Percentiles rank a stretch among this genome's conserved stretches.
Evolutionary conservation across 2,888 invertebrate genomes (phyloP).

Genomic region (Aphidoletes aphidimyza): DNA sequence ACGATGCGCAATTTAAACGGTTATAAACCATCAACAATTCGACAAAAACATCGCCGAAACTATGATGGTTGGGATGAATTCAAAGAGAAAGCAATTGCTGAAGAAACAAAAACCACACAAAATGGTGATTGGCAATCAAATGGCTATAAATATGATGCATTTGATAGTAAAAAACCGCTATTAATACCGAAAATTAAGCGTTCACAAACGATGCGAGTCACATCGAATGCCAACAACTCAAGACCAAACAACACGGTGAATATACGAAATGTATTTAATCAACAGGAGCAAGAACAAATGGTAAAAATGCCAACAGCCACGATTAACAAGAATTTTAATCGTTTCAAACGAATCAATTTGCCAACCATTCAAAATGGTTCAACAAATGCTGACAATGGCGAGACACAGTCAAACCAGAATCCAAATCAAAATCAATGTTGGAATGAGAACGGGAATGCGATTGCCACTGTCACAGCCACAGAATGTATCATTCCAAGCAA

Average conservation of each 20-base stretch:
- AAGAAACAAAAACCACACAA: constrained; percentile 31
- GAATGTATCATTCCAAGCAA: background rate
- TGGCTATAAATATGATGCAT: constrained; percentile 31
- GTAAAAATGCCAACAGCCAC: constrained; percentile 51
- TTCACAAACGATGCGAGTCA: constrained; percentile 58
- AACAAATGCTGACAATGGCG: background rate
- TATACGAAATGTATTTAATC: constrained; percentile 26
- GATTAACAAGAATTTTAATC: constrained; percentile 56
- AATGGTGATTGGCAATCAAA: constrained; percentile 38
- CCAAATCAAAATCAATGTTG: background rate
- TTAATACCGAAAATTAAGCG: constrained; percentile 53
- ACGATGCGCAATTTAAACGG: constrained; percentile 74
- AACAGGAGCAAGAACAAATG: constrained; percentile 9
- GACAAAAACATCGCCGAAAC: constrained; percentile 70
- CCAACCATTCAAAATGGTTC: background rate
- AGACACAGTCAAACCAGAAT: background rate
- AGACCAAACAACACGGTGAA: background rate
- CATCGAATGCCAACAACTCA: background rate
- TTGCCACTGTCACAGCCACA: background rate
- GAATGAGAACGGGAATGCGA: constrained; percentile 42
- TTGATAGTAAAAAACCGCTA: background rate
- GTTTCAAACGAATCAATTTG: constrained; percentile 50
- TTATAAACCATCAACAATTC: constrained; percentile 71
- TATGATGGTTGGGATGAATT: constrained; percentile 71
- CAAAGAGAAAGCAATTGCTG: constrained; percentile 58